Evolutionary conservation across 2,113 vertebrate genomes (phyloP), one percentile per base, ranked within the genome.

Genomic region (Rousettus leschenaultii): DNA sequence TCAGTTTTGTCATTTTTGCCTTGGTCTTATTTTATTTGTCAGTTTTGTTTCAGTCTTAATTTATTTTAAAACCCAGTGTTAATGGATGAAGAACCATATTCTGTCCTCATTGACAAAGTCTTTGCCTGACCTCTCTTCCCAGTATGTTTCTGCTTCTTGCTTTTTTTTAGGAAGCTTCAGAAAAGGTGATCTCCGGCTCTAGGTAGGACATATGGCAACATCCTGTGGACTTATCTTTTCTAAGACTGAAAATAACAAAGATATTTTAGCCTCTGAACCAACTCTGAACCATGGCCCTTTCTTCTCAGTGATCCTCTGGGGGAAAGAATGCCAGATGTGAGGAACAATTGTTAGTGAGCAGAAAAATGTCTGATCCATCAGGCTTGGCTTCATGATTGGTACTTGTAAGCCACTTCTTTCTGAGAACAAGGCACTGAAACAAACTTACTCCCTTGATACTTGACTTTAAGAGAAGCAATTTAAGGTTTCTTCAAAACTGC

Each of bases 391-490:
- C 43, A 21, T n/a, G 40, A 55, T 48, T 82, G 53, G 43, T 71
- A 48, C 53, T 95, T 59, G 11, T 24, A 77, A 91, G 65, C n/a
- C 30, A 65, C 24, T 96, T 86, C 71, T 94, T 94, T 91, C 75
- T 83, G 43, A 91, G 79, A 96, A 87, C 16, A 95, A 82, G 51
- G 11, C 19, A 15, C 26, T 57, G 40, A 94, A 85, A 84, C 51
- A 82, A 85, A 85, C 26, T 73, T 68, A 71, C 3, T 85, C 83
- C 61, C 91, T 66, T 30, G 71, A 93, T 80, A 40, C 53, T 51
- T 43, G n/a, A 87, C 53, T 95, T 96, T 57, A 93, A 96, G 66
- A 68, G 89, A 96, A 95, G 28, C 43, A 86, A 84, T 96, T 91
- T 85, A 95, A 95, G 40, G 92, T 92, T 89, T 48, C 59, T 73